Evolutionary conservation across 2,888 invertebrate genomes (phyloP), one percentile per base, ranked within the genome.

Genomic region (Himalopsyche anomala): DNA sequence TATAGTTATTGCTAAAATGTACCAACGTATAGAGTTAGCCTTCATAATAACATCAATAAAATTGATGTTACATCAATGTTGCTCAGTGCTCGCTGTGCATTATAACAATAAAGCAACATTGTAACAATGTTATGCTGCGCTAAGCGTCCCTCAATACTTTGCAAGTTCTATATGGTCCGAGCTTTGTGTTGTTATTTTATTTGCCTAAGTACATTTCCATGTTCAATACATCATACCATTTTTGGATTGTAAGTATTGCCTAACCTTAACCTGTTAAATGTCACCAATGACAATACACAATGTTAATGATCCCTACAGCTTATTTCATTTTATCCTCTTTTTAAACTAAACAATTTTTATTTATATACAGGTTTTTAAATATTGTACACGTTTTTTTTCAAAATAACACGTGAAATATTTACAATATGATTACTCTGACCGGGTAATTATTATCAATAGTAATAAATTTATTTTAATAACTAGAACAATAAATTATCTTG

Each of bases 191-290:
- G n/a, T 28, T 62, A n/a, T 62, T 62, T 62, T 19, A 62, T 62
- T 62, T 15, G 62, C 62, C 62, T 62, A 62, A 62, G 62, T 62
- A 62, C 62, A 62, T 19, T 62, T 62, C 15, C 62, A 62, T 62
- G 62, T 62, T 62, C 62, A 62, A 62, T 62, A 62, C 19, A 62
- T 62, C 62, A 62, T 62, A 62, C 62, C 62, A 62, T 62, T 62
- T 62, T 62, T 62, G 62, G 62, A 62, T 62, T 28, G 62, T 5
- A n/a, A 19, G 62, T 62, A 62, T 62, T 62, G 19, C 6, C 28
- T 28, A 19, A 62, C 62, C 19, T 62, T 62, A 62, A 62, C 62
- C 62, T 28, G 62, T 62, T 62, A 19, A 62, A 62, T 62, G 62
- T 15, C 28, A 28, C 62, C 62, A 19, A 62, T 62, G 62, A 62